Evolutionary conservation across 2,797 vertebrate genomes (phyloP).

Genomic region (Acanthornis magna): DNA sequence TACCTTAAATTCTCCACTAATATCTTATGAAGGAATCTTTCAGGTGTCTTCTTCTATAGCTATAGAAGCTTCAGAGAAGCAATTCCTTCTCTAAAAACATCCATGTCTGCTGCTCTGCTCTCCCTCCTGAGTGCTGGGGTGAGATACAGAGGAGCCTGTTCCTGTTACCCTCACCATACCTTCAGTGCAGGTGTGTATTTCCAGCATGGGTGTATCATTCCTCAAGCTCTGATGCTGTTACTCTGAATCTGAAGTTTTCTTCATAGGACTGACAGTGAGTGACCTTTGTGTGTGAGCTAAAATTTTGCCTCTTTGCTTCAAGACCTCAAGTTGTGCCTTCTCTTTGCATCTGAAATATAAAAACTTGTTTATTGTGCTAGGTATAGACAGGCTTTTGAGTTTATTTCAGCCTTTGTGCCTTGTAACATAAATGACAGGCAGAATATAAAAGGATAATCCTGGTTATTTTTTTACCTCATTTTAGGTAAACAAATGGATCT

Average conservation of each 20-base stretch:
- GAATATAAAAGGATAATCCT: background rate
- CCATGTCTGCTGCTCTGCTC: background rate
- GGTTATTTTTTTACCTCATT: background rate
- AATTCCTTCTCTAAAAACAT: background rate
- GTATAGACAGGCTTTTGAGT: background rate
- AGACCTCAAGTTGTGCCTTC: background rate
- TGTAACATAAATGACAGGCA: background rate
- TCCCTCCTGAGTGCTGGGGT: background rate
- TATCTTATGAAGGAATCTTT: background rate
- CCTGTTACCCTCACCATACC: background rate
- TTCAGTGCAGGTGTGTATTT: no score
- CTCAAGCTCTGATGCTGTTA: background rate
- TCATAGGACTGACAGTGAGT: background rate
- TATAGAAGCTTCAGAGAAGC: background rate
- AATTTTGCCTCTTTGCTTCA: background rate
- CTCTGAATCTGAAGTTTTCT: background rate
- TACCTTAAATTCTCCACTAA: background rate
- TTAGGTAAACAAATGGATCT: background rate
- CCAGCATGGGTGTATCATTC: background rate
- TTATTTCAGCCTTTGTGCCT: background rate
- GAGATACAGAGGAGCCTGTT: background rate
- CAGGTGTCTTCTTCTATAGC: background rate
- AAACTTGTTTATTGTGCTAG: background rate
- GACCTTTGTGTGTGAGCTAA: background rate
- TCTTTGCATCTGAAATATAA: background rate